Conservation (phyloP, 1,140 invertebrate genomes). For the Aricia agestis region DNA sequence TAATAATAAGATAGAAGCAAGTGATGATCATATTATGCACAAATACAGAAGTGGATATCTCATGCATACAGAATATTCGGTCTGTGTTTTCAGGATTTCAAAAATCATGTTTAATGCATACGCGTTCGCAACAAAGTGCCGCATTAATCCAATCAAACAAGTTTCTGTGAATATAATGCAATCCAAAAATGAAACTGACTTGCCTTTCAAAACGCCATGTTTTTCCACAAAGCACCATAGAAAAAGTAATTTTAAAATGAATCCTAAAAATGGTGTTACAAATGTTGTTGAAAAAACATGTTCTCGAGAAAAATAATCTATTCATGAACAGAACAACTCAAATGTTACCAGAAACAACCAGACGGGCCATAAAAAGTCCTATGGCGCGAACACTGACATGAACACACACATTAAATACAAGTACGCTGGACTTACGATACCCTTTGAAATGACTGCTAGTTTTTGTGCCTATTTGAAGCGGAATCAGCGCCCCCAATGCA, state of each 20-base stretch:
- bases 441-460: too few species aligned
- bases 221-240: background rate
- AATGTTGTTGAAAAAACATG: background rate
- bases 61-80: background rate
- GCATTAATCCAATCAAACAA: background rate
- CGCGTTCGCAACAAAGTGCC: background rate
- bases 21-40: too few species aligned
- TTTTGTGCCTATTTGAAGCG: too few species aligned
- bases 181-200: background rate
- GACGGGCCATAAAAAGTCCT: too few species aligned
- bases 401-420: too few species aligned
- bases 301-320: background rate
- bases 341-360: background rate
- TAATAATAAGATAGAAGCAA: too few species aligned
- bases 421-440: too few species aligned
- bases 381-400: too few species aligned
- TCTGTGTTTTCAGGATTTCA: background rate
- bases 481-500: too few species aligned
- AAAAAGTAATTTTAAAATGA: background rate
- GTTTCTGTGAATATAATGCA: background rate
- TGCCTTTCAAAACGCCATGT: background rate
- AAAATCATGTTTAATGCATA: background rate
- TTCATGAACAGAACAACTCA: background rate
- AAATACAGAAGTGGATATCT: background rate
- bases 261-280: background rate